phyloP scores from a whole-genome alignment of 2,113 vertebrate species.

The Mustela nigripes region DNA sequence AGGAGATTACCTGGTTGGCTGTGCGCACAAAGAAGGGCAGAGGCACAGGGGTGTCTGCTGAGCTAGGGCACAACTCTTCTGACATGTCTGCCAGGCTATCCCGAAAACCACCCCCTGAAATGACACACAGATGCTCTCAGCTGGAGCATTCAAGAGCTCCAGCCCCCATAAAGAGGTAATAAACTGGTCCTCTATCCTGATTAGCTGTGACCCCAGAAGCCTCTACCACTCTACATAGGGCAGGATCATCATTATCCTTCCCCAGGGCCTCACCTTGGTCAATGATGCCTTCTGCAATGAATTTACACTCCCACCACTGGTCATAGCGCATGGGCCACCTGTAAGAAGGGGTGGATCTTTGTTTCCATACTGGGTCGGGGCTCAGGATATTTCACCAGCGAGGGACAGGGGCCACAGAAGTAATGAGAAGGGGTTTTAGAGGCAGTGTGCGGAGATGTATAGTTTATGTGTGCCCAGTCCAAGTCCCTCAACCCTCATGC shows the following conservation, averaged over 20 bases:
- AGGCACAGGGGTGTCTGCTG: slow-evolving; percentile 94
- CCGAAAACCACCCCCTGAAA: slow-evolving; percentile 96
- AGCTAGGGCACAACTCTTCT: slow-evolving; percentile 98
- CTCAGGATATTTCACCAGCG: not conserved
- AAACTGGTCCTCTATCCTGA: not conserved
- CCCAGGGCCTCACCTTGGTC: slow-evolving; percentile 92
- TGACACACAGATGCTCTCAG: slow-evolving; percentile 55
- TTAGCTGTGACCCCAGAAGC: not conserved
- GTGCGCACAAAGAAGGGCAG: slow-evolving; percentile 97
- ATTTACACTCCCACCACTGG: slow-evolving; percentile 99
- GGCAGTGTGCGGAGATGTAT: not conserved
- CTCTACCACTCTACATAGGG: not conserved
- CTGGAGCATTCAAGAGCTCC: not conserved
- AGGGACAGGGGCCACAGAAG: not conserved
- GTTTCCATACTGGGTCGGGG: not conserved
- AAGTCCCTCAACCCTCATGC: not conserved
- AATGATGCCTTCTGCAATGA: slow-evolving; percentile 98
- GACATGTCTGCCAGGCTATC: slow-evolving; percentile 99
- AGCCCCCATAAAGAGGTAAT: not conserved
- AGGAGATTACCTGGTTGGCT: slow-evolving; percentile 93
- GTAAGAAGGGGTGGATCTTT: slow-evolving; percentile 18
- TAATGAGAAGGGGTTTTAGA: not conserved
- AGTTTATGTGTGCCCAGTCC: not conserved
- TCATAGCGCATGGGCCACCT: slow-evolving; percentile 98
- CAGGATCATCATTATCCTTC: not conserved